These are phyloP conservation scores for Mustela nigripes DNA, from an alignment of 2,113 vertebrate genomes.

Conservation along the genomic window DNA sequence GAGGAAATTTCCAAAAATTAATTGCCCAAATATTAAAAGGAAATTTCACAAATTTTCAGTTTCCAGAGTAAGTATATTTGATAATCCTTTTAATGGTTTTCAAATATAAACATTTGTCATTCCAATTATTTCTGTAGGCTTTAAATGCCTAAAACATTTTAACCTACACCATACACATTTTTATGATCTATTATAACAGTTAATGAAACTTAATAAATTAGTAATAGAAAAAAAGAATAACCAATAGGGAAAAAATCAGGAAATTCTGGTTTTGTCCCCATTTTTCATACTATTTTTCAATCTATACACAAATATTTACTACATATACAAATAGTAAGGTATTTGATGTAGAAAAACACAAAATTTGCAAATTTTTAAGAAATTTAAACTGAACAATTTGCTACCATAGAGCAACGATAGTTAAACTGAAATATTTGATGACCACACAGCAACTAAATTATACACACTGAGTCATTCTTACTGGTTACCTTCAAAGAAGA, in stretches of 20 bases:
- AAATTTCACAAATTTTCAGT: neutral
- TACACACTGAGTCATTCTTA: slow-evolving; percentile 13
- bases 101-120: neutral
- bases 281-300: neutral
- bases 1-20: slow-evolving; percentile 1
- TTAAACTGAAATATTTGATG: slow-evolving; percentile 35
- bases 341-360: neutral
- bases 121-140: neutral
- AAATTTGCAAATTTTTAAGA: neutral
- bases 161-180: neutral
- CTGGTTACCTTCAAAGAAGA: slow-evolving; percentile 37
- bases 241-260: neutral
- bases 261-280: neutral
- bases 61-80: neutral
- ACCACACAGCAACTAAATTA: slow-evolving; percentile 18
- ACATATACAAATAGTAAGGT: neutral
- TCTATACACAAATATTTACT: neutral
- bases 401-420: neutral
- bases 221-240: neutral
- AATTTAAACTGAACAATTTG: slow-evolving; percentile 23
- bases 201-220: neutral
- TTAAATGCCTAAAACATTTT: neutral
- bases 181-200: neutral
- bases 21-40: neutral
- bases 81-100: neutral